These are phyloP conservation scores for Sesamia nonagrioides DNA, from an alignment of 1,140 invertebrate genomes.

Conservation along the genomic window DNA sequence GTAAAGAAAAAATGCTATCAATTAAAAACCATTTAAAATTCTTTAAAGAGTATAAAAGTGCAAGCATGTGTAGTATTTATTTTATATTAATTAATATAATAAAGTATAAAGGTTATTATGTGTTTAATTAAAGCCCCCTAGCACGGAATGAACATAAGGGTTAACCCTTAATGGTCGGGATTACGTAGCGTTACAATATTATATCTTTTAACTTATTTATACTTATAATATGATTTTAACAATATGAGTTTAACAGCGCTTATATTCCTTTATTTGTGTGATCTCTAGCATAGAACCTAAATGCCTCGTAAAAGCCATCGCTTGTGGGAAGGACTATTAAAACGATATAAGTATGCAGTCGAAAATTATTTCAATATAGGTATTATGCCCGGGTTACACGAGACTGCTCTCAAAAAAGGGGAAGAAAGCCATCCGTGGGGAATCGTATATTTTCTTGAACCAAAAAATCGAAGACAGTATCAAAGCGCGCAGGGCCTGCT, in stretches of 20 bases:
- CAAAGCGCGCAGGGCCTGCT: no score
- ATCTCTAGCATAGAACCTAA: slow-evolving; percentile 31
- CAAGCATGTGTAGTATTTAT: slow-evolving; percentile 24
- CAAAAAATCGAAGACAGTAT: no score
- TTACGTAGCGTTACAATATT: slow-evolving; percentile 24
- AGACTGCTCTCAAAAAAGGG: no score
- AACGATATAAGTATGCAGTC: slow-evolving; percentile 26
- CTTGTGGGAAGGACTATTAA: slow-evolving; percentile 29
- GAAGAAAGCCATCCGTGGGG: no score
- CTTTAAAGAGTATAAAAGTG: neutral
- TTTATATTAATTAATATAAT: slow-evolving; percentile 20
- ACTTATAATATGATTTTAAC: slow-evolving; percentile 29
- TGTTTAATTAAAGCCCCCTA: slow-evolving; percentile 16
- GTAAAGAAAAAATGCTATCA: slow-evolving; percentile 10
- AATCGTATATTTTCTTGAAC: no score
- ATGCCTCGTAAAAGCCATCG: slow-evolving; percentile 20
- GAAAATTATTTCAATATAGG: slow-evolving; percentile 22
- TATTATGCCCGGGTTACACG: neutral
- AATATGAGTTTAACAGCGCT: slow-evolving; percentile 22
- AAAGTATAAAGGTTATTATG: slow-evolving; percentile 18
- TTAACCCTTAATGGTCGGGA: slow-evolving; percentile 20
- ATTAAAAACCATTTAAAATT: slow-evolving; percentile 18
- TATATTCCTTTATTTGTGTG: slow-evolving; percentile 22
- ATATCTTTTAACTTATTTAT: slow-evolving; percentile 11
- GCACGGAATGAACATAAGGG: neutral